A percentile compares a stretch with the other conserved stretches of the same genome.
Conservation (phyloP, 2,888 invertebrate genomes). For the Sinelater perroti region DNA sequence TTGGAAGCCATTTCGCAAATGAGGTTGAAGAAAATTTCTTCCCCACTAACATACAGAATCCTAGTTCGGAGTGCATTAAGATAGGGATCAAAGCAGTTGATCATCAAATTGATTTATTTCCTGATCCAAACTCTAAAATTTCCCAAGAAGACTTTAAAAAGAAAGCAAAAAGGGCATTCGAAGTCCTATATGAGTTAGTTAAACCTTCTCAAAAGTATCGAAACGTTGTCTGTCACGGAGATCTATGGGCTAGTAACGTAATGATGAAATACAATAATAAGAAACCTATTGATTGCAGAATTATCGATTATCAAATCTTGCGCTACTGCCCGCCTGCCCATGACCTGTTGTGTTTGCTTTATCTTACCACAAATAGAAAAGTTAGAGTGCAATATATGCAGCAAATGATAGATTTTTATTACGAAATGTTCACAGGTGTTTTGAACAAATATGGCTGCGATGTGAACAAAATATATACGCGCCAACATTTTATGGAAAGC, state of each 20-base stretch:
- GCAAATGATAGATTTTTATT: conserved; percentile 53
- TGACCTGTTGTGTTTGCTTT: conserved; percentile 64
- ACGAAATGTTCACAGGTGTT: conserved; percentile 50
- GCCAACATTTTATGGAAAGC: conserved; percentile 51
- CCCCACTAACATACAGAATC: neutral
- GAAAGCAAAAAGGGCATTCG: neutral
- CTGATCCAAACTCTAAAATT: neutral
- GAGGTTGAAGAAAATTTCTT: conserved; percentile 20
- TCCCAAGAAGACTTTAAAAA: conserved; percentile 6
- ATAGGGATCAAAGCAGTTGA: conserved; percentile 1
- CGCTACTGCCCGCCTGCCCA: conserved; percentile 71
- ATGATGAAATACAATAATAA: conserved; percentile 35
- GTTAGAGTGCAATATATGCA: conserved; percentile 49
- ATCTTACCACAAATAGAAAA: conserved; percentile 50
- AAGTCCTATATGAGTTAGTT: conserved; percentile 45
- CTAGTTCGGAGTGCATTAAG: neutral
- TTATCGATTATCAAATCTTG: conserved; percentile 58
- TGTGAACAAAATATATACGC: conserved; percentile 46
- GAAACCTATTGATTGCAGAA: conserved; percentile 48
- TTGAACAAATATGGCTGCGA: conserved; percentile 45
- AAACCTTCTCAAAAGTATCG: conserved; percentile 58
- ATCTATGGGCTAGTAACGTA: conserved; percentile 71
- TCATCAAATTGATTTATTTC: conserved; percentile 18
- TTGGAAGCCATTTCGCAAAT: conserved; percentile 3
- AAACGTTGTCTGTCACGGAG: conserved; percentile 69